Percentiles rank a stretch among this genome's conserved stretches.
Conservation (phyloP, 2,797 vertebrate genomes). For the Myotis myotis region DNA sequence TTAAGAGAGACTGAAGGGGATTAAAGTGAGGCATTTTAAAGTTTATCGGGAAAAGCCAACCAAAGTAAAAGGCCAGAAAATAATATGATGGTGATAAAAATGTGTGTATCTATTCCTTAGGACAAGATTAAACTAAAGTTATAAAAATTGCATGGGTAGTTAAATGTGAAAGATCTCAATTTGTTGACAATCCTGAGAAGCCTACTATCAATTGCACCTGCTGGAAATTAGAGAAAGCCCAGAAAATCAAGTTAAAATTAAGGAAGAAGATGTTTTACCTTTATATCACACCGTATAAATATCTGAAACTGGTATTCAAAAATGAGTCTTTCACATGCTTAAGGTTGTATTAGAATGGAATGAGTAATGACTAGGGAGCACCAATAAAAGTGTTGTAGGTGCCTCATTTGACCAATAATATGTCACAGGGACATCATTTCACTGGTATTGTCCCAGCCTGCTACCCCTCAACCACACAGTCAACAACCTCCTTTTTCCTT, state of each 20-base stretch:
- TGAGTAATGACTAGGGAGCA: neutral
- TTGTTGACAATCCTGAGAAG: neutral
- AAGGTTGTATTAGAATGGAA: neutral
- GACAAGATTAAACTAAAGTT: conserved; percentile 15
- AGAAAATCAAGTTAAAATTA: neutral
- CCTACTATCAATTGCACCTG: neutral
- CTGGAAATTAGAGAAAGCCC: neutral
- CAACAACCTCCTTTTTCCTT: neutral
- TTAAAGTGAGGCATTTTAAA: conserved; percentile 26
- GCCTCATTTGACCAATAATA: neutral
- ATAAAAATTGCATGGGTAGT: neutral
- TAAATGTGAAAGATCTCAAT: neutral
- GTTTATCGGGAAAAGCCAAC: neutral
- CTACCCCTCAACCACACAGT: neutral
- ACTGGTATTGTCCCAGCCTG: neutral
- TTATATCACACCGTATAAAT: neutral
- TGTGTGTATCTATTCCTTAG: neutral
- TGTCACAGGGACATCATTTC: neutral
- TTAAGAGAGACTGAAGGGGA: neutral
- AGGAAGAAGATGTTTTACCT: neutral
- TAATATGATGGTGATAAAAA: conserved; percentile 20
- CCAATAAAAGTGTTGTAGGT: neutral
- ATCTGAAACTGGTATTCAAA: neutral
- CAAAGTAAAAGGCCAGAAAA: neutral
- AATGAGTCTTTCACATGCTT: neutral